Conservation (phyloP, 2,113 vertebrate species). For the Triplophysa tibetana region DNA sequence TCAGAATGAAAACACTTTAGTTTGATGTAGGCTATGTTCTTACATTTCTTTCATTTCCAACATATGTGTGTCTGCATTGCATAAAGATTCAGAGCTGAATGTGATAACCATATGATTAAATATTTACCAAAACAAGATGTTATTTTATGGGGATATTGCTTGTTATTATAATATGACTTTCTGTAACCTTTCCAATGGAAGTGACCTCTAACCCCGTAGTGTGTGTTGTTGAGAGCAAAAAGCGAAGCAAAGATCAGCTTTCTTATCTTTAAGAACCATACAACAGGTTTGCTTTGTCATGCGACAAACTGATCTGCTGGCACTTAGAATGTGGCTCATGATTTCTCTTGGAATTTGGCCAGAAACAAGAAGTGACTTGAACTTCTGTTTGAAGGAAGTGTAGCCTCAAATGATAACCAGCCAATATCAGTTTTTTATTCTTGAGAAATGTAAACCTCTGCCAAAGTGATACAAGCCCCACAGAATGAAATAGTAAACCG, state of each 20-base stretch:
- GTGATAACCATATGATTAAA: neutral
- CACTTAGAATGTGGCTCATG: neutral
- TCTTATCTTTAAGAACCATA: neutral
- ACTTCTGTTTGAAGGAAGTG: neutral
- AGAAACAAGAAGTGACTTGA: constrained; percentile 2
- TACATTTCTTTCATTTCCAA: neutral
- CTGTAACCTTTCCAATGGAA: constrained; percentile 36
- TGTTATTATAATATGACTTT: constrained; percentile 7
- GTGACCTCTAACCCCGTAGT: constrained; percentile 39
- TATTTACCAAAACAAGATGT: constrained; percentile 10
- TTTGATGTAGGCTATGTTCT: constrained; percentile 1
- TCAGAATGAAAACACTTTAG: neutral
- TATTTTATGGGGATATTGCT: neutral
- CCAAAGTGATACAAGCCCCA: neutral
- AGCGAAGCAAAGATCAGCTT: neutral
- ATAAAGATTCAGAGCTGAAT: constrained; percentile 8
- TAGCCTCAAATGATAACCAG: neutral
- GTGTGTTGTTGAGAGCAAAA: constrained; percentile 16
- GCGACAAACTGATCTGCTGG: neutral
- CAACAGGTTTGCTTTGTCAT: neutral
- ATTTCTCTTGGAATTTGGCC: neutral
- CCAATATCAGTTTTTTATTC: neutral
- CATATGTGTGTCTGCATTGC: neutral
- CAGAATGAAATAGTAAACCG: neutral
- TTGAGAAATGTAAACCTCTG: neutral